These are phyloP conservation scores for Agrenia bidenticulata DNA, from an alignment of 2,888 invertebrate genomes.

Conservation along the genomic window DNA sequence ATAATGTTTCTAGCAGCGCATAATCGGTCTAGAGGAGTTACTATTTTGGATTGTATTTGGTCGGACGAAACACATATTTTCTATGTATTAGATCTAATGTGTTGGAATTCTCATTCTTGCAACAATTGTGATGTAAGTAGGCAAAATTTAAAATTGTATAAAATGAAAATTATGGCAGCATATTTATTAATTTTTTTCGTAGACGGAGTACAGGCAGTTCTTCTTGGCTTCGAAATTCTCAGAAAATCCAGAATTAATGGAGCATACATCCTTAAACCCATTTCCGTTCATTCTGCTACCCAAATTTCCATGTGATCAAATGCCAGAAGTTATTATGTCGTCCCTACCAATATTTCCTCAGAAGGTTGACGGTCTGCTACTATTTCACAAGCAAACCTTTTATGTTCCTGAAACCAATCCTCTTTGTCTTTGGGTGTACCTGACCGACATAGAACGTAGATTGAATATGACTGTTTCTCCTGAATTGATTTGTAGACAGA, in stretches of 20 bases:
- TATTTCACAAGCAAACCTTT: constrained; percentile 80
- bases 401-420: constrained; percentile 65
- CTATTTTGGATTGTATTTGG: constrained; percentile 83
- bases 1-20: constrained; percentile 41
- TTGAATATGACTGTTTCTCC: constrained; percentile 35
- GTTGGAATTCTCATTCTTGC: constrained; percentile 74
- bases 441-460: constrained; percentile 34
- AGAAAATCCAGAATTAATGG: constrained; percentile 63
- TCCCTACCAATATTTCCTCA: constrained; percentile 37
- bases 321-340: constrained; percentile 27
- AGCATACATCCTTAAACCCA: constrained; percentile 52
- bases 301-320: constrained; percentile 56
- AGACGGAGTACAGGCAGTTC: constrained; percentile 81
- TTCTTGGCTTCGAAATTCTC: constrained; percentile 75
- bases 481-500: constrained; percentile 36
- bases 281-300: constrained; percentile 54
- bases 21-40: constrained; percentile 58
- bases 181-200: constrained; percentile 54
- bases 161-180: not conserved
- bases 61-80: constrained; percentile 63
- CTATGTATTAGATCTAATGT: constrained; percentile 79
- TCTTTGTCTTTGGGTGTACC: constrained; percentile 45
- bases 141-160: not conserved
- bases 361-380: constrained; percentile 80
- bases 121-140: constrained; percentile 71